phyloP scores from a whole-genome alignment of 1,140 invertebrate genomes.

The Schmidtea mediterranea region DNA sequence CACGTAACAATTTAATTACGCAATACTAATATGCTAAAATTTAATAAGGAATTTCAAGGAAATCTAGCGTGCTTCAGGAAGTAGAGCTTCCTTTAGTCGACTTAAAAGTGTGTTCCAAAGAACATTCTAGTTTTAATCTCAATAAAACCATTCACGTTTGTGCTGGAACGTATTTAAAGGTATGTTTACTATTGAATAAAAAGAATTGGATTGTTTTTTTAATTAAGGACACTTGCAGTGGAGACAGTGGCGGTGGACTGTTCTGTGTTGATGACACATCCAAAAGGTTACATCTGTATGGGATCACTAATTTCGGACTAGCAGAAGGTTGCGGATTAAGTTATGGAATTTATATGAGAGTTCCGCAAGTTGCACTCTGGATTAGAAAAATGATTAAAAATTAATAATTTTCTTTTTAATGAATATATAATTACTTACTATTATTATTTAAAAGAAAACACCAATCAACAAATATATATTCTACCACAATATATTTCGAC shows the following conservation, averaged over 20 bases:
- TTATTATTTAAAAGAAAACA: no score
- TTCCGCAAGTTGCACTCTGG: slow-evolving; percentile 59
- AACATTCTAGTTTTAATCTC: slow-evolving; percentile 19
- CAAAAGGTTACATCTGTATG: slow-evolving; percentile 43
- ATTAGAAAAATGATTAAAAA: slow-evolving; percentile 39
- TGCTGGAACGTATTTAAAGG: slow-evolving; percentile 28
- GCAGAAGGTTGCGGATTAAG: slow-evolving; percentile 64
- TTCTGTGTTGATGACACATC: slow-evolving; percentile 29
- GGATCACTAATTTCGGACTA: slow-evolving; percentile 74
- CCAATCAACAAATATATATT: no score
- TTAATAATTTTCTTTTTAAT: no score
- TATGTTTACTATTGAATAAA: neutral
- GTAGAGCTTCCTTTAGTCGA: slow-evolving; percentile 72
- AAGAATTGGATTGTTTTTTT: neutral
- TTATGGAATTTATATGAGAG: slow-evolving; percentile 62
- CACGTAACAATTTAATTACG: no score
- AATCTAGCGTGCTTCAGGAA: slow-evolving; percentile 35
- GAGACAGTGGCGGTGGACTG: slow-evolving; percentile 42
- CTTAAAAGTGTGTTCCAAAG: slow-evolving; percentile 26
- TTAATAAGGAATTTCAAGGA: neutral
- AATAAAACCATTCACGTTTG: slow-evolving; percentile 41
- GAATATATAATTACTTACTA: no score
- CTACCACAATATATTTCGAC: no score
- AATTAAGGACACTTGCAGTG: slow-evolving; percentile 31
- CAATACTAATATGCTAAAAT: no score